These are phyloP conservation scores for Tortricodes alternella DNA, from an alignment of 2,888 invertebrate genomes.

Conservation along the genomic window DNA sequence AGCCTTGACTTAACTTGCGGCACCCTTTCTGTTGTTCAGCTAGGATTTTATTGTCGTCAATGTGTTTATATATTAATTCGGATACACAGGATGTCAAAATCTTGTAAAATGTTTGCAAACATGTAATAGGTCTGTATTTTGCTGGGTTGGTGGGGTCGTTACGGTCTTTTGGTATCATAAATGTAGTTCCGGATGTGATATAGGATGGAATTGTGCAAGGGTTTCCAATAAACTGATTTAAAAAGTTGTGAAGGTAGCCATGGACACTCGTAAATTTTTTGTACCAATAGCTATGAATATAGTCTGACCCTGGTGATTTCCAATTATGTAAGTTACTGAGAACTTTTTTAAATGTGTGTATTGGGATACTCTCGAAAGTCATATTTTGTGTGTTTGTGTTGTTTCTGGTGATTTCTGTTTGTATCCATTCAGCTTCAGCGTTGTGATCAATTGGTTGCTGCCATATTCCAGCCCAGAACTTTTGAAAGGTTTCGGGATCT, in stretches of 20 bases:
- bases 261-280: constrained; percentile 34
- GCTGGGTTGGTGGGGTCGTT: constrained; percentile 30
- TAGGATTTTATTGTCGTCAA: constrained; percentile 32
- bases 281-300: constrained; percentile 36
- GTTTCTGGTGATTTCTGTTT: background rate
- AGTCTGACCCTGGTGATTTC: constrained; percentile 34
- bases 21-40: constrained; percentile 38
- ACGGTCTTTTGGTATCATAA: constrained; percentile 35
- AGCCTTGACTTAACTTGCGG: constrained; percentile 31
- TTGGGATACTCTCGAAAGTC: constrained; percentile 24
- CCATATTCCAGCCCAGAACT: constrained; percentile 29
- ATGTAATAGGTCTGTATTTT: constrained; percentile 41
- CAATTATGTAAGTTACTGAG: constrained; percentile 32
- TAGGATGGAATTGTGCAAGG: constrained; percentile 26
- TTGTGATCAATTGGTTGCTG: constrained; percentile 29
- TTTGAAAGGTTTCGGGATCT: constrained; percentile 5
- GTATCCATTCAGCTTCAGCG: constrained; percentile 25
- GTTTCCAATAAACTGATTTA: constrained; percentile 30
- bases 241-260: constrained; percentile 3
- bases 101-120: constrained; percentile 41
- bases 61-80: constrained; percentile 33
- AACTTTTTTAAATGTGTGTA: constrained; percentile 23
- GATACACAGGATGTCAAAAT: constrained; percentile 35
- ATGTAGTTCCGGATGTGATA: constrained; percentile 32
- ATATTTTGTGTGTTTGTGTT: constrained; percentile 2